Evolutionary conservation across 2,888 invertebrate genomes (phyloP), one percentile per base, ranked within the genome.

Genomic region (Rhimphoctona megacephalus): DNA sequence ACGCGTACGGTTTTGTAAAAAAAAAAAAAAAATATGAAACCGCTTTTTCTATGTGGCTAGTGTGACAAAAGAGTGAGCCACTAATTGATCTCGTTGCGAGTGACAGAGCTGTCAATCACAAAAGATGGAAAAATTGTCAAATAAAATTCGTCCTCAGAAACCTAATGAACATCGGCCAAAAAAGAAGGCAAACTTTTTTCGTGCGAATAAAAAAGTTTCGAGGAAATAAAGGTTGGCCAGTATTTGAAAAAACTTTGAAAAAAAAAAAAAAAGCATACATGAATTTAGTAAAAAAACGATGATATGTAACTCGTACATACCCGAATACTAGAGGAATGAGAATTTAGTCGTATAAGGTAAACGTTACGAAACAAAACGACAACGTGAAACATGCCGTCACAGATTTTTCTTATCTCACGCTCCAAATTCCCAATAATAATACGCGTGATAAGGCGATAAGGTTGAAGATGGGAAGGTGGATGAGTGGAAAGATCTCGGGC

Each of bases 381-480:
- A 43, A 69, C 30, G 77, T 49, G 64, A 52, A 77, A 74, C 25
- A 85, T 67, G 76, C 79, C 70, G 78, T 86, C 82, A 83, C 86
- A 87, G 84, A 86, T 86, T 87, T 85, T 83, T 82, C 82, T 85
- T 86, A 88, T 88, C 86, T 87, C 43, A 54, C 69, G 81, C 70
- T 77, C 85, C 79, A 85, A 86, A 85, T 88, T 89, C 86, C 67
- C 86, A 85, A 89, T 87, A 89, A 89, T 86, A 85, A 85, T 86
- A 77, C 76, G 82, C 78, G 87, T 81, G 85, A 81, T 81, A 43
- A 22, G 80, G 46, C 83, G 88, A 89, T 89, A 89, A 83, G 78
- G 82, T 70, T 77, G 72, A 77, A 85, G 84, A 80, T 66, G 64
- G 77, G 66, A 57, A 64, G 70, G 81, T 66, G 33, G 30, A 61